Evolutionary conservation across 2,797 vertebrate genomes (phyloP), one percentile per base, ranked within the genome.

Genomic region (Myotis daubentonii): DNA sequence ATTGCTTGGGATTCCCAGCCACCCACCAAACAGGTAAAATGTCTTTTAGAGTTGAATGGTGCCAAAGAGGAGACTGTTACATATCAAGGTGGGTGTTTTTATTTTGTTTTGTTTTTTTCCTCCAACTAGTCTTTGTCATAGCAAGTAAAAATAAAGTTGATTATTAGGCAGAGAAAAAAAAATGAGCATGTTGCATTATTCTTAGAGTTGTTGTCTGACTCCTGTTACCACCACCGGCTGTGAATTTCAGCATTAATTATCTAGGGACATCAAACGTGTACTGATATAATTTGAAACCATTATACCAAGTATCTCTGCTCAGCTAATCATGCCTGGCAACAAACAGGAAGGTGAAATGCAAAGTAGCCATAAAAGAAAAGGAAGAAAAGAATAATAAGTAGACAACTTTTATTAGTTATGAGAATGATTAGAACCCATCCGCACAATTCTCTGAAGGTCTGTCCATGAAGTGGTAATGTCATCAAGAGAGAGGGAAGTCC

Each of bases 101-200:
- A 13, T 47, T 47, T 47, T 23, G 55, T 23, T 22, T 22, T 55
- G 23, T 22, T 57, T 86, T 87, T 81, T 78, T 10, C 75, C 53
- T 91, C 70, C 23, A 94, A 66, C 55, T 57, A 83, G 84, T 94
- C 70, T 96, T 94, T 88, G 89, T 92, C 66, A 90, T 74, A 81
- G 68, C 72, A 94, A 72, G 22, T 81, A 96, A 97, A 97, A 94
- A 87, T 90, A 91, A 96, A 95, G 87, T 91, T 92, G 91, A 96
- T 89, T 86, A 91, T 96, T 84, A 89, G 62, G 49, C 28, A 85
- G 41, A 74, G 7, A 10, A 6, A 41, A 65, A 55, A 55, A 89
- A 84, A 72, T 9, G 16, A 95, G 86, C 75, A 86, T 70, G 78
- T 28, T 94, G 25, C 82, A 70, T 79, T 92, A 88, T 92, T 19